phyloP scores from a whole-genome alignment of 2,113 vertebrate genomes.

The Taxidea taxus region DNA sequence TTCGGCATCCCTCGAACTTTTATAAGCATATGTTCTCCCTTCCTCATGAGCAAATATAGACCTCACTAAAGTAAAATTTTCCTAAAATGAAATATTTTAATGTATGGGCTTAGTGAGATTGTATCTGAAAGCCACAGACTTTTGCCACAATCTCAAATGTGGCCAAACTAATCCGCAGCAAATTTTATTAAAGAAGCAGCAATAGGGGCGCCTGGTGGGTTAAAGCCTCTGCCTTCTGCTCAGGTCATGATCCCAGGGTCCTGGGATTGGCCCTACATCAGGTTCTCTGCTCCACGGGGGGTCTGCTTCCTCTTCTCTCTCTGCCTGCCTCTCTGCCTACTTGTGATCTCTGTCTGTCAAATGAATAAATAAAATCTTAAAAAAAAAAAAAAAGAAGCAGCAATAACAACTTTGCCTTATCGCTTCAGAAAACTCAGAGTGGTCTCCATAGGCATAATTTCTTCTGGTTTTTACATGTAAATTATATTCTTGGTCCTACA shows the following conservation, averaged over 20 bases:
- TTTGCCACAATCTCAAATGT: not conserved
- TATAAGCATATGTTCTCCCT: not conserved
- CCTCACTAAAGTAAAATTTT: slow-evolving; percentile 1
- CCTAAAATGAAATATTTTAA: slow-evolving; percentile 1
- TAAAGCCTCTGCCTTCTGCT: too few relatives aligned
- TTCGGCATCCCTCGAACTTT: not conserved
- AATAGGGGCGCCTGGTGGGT: too few relatives aligned
- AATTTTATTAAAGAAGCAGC: not conserved
- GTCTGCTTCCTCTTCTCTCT: too few relatives aligned
- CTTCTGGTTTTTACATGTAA: not conserved
- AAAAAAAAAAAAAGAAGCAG: not conserved
- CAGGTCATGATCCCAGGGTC: too few relatives aligned
- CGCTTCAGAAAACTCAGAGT: not conserved
- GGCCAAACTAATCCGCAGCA: not conserved
- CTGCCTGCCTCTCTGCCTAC: too few relatives aligned
- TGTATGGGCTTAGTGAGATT: not conserved
- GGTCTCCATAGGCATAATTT: not conserved
- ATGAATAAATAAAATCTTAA: too few relatives aligned
- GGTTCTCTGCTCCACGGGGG: too few relatives aligned
- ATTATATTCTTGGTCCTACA: not conserved
- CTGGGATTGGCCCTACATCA: too few relatives aligned
- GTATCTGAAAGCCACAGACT: not conserved
- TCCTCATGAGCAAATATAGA: not conserved
- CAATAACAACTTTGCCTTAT: not conserved
- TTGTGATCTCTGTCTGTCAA: too few relatives aligned